Evolutionary conservation across 2,797 vertebrate genomes (phyloP), one percentile per base, ranked within the genome.

Genomic region (Molossus molossus): DNA sequence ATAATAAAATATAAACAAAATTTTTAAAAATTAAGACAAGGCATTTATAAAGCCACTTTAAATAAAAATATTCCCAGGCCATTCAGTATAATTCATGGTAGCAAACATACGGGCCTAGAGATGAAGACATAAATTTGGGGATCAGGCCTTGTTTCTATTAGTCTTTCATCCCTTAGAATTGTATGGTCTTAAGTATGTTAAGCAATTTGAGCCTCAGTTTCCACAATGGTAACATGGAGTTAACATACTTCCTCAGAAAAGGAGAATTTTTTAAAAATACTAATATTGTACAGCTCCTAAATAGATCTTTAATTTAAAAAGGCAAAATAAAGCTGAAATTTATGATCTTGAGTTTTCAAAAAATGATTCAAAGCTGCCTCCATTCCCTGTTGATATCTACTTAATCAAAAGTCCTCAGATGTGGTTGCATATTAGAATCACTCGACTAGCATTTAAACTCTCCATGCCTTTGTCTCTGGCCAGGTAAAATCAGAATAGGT

Each of bases 201-300:
- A 70, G 20, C 25, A 75, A 69, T 40, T 37, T 75, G 73, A 89
- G 18, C 12, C 57, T 76, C 69, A 20, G 55, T 33, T 83, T 70
- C 17, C 29, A 76, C 48, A 83, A 81, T 1, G 84, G 7, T 60
- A 95, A 93, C 86, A 85, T 33, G 9, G 62, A 53, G 48, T 72
- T 64, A 82, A 82, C 55, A 85, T 25, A 75, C 29, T n/a, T 93
- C 13, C 81, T 96, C 50, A 84, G 57, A 94, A 94, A 89, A n/a
- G 5, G 6, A 69, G 33, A 82, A n/a, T 18, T 55, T 87, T 58
- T 25, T n/a, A 14, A 21, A 73, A 81, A 86, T 48, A 85, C 45
- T 33, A 73, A 84, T 37, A 92, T 29, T 48, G 5, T 69, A 82
- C 55, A 82, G 17, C 53, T 77, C 8, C 25, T 79, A 79, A 88